phyloP scores from a whole-genome alignment of 2,888 invertebrate genomes.

The Sialis fuliginosa region DNA sequence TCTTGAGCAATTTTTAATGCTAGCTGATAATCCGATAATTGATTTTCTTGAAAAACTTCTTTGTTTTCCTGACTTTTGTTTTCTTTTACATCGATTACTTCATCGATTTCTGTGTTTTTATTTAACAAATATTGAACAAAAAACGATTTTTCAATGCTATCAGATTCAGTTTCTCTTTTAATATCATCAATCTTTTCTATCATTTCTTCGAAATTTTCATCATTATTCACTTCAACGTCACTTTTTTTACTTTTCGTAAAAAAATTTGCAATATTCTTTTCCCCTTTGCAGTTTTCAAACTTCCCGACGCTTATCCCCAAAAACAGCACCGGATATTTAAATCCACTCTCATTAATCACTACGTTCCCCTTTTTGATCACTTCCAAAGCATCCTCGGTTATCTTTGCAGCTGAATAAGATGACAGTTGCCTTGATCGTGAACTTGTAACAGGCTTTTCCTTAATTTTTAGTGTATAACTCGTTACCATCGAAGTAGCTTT shows the following conservation, averaged over 20 bases:
- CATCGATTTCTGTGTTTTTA: background rate
- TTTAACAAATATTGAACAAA: background rate
- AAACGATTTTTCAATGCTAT: background rate
- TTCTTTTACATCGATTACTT: slow-evolving; percentile 1
- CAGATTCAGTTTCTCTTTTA: background rate
- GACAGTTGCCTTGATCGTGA: slow-evolving; percentile 44
- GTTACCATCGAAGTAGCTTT: slow-evolving; percentile 64
- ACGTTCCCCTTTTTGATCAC: slow-evolving; percentile 37
- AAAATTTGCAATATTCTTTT: slow-evolving; percentile 36
- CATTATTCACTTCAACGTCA: background rate
- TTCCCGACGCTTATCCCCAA: slow-evolving; percentile 65
- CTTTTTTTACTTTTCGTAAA: slow-evolving; percentile 25
- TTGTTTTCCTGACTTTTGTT: background rate
- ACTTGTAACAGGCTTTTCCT: slow-evolving; percentile 36
- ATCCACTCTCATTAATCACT: slow-evolving; percentile 17
- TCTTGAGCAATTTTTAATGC: slow-evolving; percentile 31
- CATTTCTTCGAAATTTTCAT: background rate
- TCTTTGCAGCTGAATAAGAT: slow-evolving; percentile 45
- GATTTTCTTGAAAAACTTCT: slow-evolving; percentile 13
- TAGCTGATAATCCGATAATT: slow-evolving; percentile 52
- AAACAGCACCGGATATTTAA: slow-evolving; percentile 38
- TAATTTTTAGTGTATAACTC: slow-evolving; percentile 40
- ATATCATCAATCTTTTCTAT: background rate
- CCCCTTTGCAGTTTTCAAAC: slow-evolving; percentile 46
- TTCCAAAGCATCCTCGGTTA: slow-evolving; percentile 46